Conservation (phyloP, 2,113 vertebrate genomes). For the Crypturellus undulatus region DNA sequence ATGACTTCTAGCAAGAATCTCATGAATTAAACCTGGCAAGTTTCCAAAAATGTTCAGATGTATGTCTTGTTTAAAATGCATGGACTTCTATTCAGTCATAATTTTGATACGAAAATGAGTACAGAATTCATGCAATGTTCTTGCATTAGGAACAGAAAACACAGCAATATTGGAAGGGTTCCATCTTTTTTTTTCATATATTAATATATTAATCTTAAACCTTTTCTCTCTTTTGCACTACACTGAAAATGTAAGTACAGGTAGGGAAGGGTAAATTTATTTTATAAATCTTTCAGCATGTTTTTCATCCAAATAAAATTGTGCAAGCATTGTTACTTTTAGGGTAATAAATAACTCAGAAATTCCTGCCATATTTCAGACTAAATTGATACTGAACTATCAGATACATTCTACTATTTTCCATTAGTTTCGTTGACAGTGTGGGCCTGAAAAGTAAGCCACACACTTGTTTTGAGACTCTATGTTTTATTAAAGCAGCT, state of each 20-base stretch:
- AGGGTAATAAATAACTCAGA: not conserved
- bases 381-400: not conserved
- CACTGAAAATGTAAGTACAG: not conserved
- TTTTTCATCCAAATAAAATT: not conserved
- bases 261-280: not conserved
- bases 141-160: not conserved
- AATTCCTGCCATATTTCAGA: not conserved
- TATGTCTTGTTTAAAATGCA: not conserved
- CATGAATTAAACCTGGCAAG: not conserved
- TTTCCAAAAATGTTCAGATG: not conserved
- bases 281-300: not conserved
- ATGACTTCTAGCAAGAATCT: not conserved
- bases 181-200: not conserved
- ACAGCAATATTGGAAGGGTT: not conserved
- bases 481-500: slow-evolving; percentile 1
- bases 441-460: not conserved
- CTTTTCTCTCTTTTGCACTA: not conserved
- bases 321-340: not conserved
- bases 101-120: not conserved
- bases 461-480: not conserved
- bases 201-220: not conserved
- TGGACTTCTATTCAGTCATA: not conserved
- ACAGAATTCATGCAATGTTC: not conserved
- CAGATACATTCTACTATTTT: not conserved
- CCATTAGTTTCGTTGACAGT: not conserved